Base-by-base conservation (phyloP, 2,888 invertebrate species). In the Odontothrips loti region DNA sequence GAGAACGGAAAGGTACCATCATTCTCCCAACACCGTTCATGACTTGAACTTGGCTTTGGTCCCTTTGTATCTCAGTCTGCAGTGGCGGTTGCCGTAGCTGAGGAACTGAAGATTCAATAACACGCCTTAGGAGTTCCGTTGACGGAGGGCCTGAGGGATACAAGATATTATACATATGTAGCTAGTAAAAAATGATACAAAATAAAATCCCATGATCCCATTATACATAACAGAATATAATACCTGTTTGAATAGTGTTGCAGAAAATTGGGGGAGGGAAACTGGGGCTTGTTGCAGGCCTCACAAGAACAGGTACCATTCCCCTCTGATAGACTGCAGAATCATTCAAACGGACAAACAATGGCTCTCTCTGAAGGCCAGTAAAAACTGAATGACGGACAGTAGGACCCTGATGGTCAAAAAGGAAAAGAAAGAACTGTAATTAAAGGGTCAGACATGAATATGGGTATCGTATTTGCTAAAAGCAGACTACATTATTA, bases 11-110 rank as follows among this genome's bases (percentile, higher is more conserved):
- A 27, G 68, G 68, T 27, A 75, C 27, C 10, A 27, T 12, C 68
- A 75, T 11, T 75, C 68, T 75, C 9, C 68, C 68, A 27, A 75
- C 23, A 27, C 68, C 68, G 23, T 75, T 75, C 27, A 75, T 75
- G 68, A 75, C 68, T 27, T 75, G 68, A 75, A 75, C 68, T 12
- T 75, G 68, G 68, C 68, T 75, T 75, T 75, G 68, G 68, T 75
- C 68, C 68, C 68, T 75, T 27, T 23, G 68, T 75, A 75, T 75
- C 27, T 75, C 68, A 75, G 68, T 75, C 68, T 75, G 68, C 68
- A 75, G 1, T 75, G 23, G 68, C 8, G 68, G 68, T 12, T 75
- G 68, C 23, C 68, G n/a, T 12, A 75, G 12, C 1, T 75, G 68
- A 27, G 68, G 68, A 27, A 75, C 68, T 23, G 68, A 68, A 23